Conservation (phyloP, 2,888 invertebrate genomes). For the Cephalotes varians region DNA sequence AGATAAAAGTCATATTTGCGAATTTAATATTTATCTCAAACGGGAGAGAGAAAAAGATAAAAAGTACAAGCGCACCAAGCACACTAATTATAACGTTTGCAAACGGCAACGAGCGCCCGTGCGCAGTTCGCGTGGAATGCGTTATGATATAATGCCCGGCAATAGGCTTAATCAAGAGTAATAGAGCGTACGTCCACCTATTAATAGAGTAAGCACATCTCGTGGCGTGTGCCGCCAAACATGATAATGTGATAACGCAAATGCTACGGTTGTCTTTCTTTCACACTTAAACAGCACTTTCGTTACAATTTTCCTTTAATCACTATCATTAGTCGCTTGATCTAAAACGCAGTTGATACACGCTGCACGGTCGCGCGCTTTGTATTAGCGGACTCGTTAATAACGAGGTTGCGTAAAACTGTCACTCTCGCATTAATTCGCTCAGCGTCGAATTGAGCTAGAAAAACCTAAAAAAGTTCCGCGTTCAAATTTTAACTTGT, state of each 20-base stretch:
- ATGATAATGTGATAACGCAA: conserved; percentile 63
- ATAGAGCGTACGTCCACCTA: conserved; percentile 78
- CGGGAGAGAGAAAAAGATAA: neutral
- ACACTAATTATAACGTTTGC: conserved; percentile 58
- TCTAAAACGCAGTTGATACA: conserved; percentile 21
- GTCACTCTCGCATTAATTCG: conserved; percentile 13
- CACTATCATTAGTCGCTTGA: neutral
- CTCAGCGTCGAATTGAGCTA: too few species aligned
- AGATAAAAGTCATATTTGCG: neutral
- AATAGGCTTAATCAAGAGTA: conserved; percentile 81
- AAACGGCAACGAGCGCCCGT: conserved; percentile 43
- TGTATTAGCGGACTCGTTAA: conserved; percentile 28
- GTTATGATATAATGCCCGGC: conserved; percentile 77
- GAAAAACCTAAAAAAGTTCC: neutral
- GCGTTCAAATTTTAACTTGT: neutral
- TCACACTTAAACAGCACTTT: neutral
- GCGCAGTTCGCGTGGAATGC: conserved; percentile 60
- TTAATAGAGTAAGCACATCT: conserved; percentile 74
- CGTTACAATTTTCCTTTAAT: conserved; percentile 19
- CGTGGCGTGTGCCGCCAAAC: conserved; percentile 63
- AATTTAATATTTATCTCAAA: conserved; percentile 15
- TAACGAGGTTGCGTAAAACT: conserved; percentile 8
- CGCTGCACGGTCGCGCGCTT: neutral
- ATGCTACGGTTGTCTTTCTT: conserved; percentile 1
- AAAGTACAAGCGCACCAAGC: neutral